phyloP scores from a whole-genome alignment of 2,113 vertebrate genomes.

The Daboia siamensis region DNA sequence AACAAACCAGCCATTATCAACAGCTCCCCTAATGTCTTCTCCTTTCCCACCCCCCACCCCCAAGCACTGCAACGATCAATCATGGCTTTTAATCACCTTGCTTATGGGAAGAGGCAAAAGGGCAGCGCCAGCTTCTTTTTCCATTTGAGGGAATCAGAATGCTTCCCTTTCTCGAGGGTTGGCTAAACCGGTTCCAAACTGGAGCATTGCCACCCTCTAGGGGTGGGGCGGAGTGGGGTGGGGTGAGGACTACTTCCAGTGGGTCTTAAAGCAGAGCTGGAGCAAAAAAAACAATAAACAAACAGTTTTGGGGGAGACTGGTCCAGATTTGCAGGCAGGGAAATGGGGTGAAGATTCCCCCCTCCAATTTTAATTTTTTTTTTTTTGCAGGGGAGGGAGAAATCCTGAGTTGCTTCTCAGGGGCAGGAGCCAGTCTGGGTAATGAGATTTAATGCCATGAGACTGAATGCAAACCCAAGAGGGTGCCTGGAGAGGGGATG shows the following conservation, averaged over 20 bases:
- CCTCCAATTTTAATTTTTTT: neutral
- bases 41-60: neutral
- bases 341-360: neutral
- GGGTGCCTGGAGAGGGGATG: too few species aligned
- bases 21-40: neutral
- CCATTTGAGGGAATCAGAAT: neutral
- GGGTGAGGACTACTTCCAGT: slow-evolving; percentile 1
- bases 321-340: neutral
- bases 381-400: too few species aligned
- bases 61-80: neutral
- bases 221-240: slow-evolving; percentile 36
- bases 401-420: too few species aligned
- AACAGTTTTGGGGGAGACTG: neutral
- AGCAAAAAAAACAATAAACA: neutral
- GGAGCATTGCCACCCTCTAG: slow-evolving; percentile 53
- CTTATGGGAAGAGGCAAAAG: neutral
- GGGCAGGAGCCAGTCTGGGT: too few species aligned
- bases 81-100: neutral
- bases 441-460: too few species aligned
- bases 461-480: too few species aligned
- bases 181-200: rapidly evolving
- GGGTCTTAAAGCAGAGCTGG: neutral
- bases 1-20: neutral
- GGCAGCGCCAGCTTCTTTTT: neutral
- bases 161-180: neutral